Evolutionary conservation across 2,797 vertebrate species (phyloP), one percentile per base, ranked within the genome.

Genomic region (Sylvilagus floridanus): DNA sequence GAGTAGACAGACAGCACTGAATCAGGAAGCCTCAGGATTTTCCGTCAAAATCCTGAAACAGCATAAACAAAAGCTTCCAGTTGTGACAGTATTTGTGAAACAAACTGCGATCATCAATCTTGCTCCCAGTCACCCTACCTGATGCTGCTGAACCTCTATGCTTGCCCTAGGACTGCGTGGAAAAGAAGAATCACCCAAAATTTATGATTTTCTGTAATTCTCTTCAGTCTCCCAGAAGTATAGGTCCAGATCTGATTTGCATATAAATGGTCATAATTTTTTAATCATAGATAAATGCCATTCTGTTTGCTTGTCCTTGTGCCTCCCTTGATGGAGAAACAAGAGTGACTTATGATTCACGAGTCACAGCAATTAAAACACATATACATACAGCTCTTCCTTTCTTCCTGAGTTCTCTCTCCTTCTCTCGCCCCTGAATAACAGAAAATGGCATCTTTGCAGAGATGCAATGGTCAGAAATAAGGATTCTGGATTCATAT

Each of bases 261-360:
- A 97, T 97, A 90, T 97, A 97, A 96, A 97, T 96, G 69, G 92
- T 97, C 95, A 96, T 95, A 97, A 96, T 95, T 96, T 97, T 97
- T 97, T 95, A 97, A 97, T 97, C 95, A 92, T 96, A 96, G 89
- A 96, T 97, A 96, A 97, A 96, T 94, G 84, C 57, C 69, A 86
- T 91, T 92, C 92, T 97, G 84, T 96, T 97, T 97, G 95, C 96
- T 96, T 97, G 89, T 96, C 89, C 96, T 97, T 96, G 93, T 96
- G 86, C 65, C 78, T 96, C 69, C 81, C 76, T 96, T 88, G 88
- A 76, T 95, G 77, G 81, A 87, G 88, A 96, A 96, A 92, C 71
- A 96, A 95, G 87, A 91, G 57, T 92, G 93, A 91, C 93, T 97
- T 96, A 57, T 10, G 84, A 93, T 72, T 96, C 73, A 24, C 37